Evolutionary conservation across 2,888 invertebrate genomes (phyloP).

Genomic region (Dexiosoma caninum): DNA sequence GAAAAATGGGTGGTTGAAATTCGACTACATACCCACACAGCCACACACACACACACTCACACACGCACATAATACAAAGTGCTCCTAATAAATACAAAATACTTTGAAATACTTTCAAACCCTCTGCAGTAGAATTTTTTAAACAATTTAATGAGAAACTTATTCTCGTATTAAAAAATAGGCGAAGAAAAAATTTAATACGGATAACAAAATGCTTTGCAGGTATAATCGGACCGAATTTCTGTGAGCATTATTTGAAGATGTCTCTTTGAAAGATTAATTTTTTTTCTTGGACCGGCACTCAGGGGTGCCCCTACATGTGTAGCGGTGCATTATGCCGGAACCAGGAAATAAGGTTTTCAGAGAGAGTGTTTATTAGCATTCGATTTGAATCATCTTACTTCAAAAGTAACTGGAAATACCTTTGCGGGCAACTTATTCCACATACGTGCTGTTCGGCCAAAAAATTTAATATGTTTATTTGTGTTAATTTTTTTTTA

Average conservation of each 20-base stretch:
- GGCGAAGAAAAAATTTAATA: constrained; percentile 32
- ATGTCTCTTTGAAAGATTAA: neutral
- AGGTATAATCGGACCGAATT: neutral
- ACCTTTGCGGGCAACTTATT: too few relatives aligned
- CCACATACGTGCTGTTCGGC: too few relatives aligned
- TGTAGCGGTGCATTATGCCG: too few relatives aligned
- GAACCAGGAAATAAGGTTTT: too few relatives aligned
- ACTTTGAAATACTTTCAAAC: constrained; percentile 30
- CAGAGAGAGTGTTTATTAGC: too few relatives aligned
- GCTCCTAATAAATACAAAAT: constrained; percentile 12
- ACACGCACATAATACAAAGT: neutral
- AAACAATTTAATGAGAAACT: constrained; percentile 45
- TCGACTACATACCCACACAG: neutral
- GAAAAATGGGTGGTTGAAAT: constrained; percentile 47
- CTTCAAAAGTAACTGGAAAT: too few relatives aligned
- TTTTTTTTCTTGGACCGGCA: too few relatives aligned
- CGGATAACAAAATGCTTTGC: neutral
- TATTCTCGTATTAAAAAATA: constrained; percentile 32
- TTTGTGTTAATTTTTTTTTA: too few relatives aligned
- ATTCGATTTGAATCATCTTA: too few relatives aligned
- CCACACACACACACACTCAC: neutral
- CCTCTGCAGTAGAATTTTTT: neutral
- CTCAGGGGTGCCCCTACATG: too few relatives aligned
- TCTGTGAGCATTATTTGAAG: neutral
- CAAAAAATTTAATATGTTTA: too few relatives aligned